Base-by-base conservation (phyloP, 2,797 vertebrate species). In the Phoebastria nigripes region DNA sequence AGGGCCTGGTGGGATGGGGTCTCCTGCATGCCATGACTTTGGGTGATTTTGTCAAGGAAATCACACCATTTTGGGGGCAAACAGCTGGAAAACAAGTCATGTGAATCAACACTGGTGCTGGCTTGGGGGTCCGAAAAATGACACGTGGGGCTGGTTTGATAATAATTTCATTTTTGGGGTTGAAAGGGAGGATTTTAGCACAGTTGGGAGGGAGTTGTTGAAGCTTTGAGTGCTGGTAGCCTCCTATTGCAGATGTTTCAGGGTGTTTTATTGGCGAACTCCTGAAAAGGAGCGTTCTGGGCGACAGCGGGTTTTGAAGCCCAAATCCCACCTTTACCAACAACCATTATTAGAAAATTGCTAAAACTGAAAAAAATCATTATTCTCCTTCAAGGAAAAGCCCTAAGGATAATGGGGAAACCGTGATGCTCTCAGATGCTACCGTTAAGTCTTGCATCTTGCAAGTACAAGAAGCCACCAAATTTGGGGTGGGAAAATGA, bases 391-490 rank as follows among this genome's bases (percentile, higher is more conserved):
- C 37, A 66, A 62, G 67, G 44, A 44, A 47, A 49, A 63, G 6
- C 11, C 26, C 6, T 44, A 6, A 42, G 13, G 9, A 51, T 16
- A 12, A 26, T 0, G 0, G 31, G 33, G 51, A 72, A 80, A 39
- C n/a, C 7, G 2, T 2, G 22, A 39, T 3, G 22, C 12, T 33
- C 12, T 76, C 6, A 2, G 41, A 37, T n/a, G 55, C 51, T 67
- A 29, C 63, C 13, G 15, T 65, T 33, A n/a, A 47, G 56, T 41
- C 46, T 47, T 55, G 9, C 6, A 5, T 13, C 41, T 63, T 69
- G 25, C 20, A 59, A 71, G 41, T 46, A 25, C 79, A 62, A 46
- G 39, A 66, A 73, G 26, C 15, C 6, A 42, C 51, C 31, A 47
- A 47, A 71, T 66, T 42, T 8, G 28, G 76, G 11, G 16, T 19